Conservation (phyloP, 2,113 vertebrate species). For the Poicephalus gulielmi region DNA sequence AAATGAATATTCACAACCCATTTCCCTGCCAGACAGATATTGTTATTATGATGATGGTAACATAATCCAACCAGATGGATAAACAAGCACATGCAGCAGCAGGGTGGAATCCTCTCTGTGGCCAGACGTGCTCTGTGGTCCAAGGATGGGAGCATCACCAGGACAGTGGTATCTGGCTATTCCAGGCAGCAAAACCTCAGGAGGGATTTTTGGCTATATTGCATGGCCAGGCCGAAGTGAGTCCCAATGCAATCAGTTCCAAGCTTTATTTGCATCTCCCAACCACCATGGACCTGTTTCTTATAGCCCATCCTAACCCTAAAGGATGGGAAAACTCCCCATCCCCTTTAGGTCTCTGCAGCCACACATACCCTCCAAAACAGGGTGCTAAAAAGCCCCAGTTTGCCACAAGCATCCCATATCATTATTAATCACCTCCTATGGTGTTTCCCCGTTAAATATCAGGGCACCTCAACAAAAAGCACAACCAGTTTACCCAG, state of each 20-base stretch:
- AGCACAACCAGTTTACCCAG: fast-evolving
- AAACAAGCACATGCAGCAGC: fast-evolving
- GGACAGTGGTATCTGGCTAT: fast-evolving
- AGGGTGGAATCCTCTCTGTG: not conserved
- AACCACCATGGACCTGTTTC: fast-evolving
- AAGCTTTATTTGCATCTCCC: not conserved
- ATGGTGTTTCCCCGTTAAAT: fast-evolving
- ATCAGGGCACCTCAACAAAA: fast-evolving
- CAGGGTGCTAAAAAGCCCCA: not conserved
- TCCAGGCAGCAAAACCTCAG: not conserved
- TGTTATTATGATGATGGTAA: not conserved
- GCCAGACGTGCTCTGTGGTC: not conserved
- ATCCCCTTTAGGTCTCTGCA: not conserved
- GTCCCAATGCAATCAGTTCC: not conserved
- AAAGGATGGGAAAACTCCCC: not conserved
- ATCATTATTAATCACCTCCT: not conserved
- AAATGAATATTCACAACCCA: not conserved
- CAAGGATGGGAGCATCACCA: fast-evolving
- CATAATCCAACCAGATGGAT: not conserved
- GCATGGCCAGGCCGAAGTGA: fast-evolving
- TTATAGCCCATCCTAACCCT: not conserved
- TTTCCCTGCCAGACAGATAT: not conserved
- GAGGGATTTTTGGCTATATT: not conserved
- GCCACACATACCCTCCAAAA: fast-evolving
- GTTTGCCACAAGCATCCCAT: not conserved